Evolutionary conservation across 2,113 vertebrate genomes (phyloP), one percentile per base, ranked within the genome.

Genomic region (Globicephala melas): DNA sequence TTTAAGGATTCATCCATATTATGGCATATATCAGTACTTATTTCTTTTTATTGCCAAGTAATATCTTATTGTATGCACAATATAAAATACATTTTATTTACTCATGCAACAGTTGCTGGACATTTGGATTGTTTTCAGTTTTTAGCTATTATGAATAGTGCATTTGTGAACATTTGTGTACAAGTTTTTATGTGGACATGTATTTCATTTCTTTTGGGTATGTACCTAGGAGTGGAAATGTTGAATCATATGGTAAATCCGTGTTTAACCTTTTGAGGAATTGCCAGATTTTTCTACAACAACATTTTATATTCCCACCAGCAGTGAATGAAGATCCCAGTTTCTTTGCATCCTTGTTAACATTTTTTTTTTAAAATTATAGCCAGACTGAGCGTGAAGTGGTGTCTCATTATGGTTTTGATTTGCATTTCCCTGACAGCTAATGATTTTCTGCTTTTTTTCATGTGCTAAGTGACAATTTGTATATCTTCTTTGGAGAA

Each of bases 121-220:
- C 50, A 83, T 93, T 92, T 87, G 70, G 23, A 36, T 95, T 65
- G 15, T 71, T 82, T 88, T 97, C 3, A 76, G 26, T 33, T 90
- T 96, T 85, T 93, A 28, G 11, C 44, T 95, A 0, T 92, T 83
- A 82, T 5, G 60, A 95, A 53, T 96, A 87, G 74, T 92, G 83
- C 50, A 53, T 14, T 65, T 92, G 1, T 79, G 62, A 82, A 88
- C 44, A 62, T 65, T 91, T 44, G 7, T 83, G 23, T 93, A 58
- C 18, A 87, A 20, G 11, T 87, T 71, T 87, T 93, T 82, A 14
- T 81, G 60, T 70, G 36, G 41, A 67, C 12, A 26, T 50, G 6
- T 83, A 36, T 92, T 88, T 92, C 28, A 83, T 91, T 88, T 90
- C 62, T 94, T 70, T 70, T 41, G 41, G 6, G 8, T 94, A 44